phyloP scores from a whole-genome alignment of 2,888 invertebrate species.

The Operophtera brumata region DNA sequence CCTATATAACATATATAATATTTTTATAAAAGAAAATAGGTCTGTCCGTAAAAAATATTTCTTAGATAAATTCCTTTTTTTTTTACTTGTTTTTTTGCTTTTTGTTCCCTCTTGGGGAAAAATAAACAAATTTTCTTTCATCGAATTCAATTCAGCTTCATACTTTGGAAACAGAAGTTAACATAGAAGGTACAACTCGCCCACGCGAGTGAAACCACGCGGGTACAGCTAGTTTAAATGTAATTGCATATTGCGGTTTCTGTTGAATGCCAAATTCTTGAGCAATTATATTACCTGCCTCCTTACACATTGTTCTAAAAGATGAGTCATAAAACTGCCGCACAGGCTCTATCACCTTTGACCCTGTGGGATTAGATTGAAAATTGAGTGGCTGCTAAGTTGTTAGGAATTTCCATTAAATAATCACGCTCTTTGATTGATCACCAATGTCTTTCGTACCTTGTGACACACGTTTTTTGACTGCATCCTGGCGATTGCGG shows the following conservation, averaged over 20 bases:
- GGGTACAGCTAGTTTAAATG: slow-evolving; percentile 17
- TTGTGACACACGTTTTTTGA: slow-evolving; percentile 6
- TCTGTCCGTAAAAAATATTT: no score
- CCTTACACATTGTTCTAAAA: slow-evolving; percentile 9
- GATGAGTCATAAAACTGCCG: slow-evolving; percentile 15
- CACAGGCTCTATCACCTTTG: slow-evolving; percentile 5
- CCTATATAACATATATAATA: no score
- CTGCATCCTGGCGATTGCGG: background rate
- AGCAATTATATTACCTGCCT: slow-evolving; percentile 23
- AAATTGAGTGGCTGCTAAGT: slow-evolving; percentile 3
- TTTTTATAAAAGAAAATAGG: no score
- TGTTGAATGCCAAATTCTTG: slow-evolving; percentile 28
- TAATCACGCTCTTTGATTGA: slow-evolving; percentile 11
- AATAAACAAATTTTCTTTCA: no score
- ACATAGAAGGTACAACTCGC: no score
- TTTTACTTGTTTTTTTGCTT: no score
- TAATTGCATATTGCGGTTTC: slow-evolving; percentile 29
- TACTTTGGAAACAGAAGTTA: no score
- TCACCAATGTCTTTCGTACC: slow-evolving; percentile 9
- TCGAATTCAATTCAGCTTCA: no score
- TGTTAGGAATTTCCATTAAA: slow-evolving; percentile 2
- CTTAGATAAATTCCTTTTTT: no score
- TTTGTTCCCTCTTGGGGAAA: no score
- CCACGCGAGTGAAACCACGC: no score
- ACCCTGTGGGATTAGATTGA: slow-evolving; percentile 9